Evolutionary conservation across 2,888 invertebrate genomes (phyloP).

Genomic region (Drosophila niveifrons): DNA sequence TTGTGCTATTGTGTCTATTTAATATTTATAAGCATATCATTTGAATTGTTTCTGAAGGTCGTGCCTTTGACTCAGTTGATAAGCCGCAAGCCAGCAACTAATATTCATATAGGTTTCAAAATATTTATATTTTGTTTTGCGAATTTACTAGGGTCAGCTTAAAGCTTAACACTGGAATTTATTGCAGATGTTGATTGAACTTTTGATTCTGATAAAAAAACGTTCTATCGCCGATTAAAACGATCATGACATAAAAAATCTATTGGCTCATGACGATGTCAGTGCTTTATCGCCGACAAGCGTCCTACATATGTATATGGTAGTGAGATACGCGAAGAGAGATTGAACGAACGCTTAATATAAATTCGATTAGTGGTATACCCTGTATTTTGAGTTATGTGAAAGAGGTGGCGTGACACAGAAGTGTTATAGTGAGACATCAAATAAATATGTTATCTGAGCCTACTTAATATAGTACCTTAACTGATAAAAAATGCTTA

Average conservation of each 20-base stretch:
- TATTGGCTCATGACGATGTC: conserved; percentile 52
- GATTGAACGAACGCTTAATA: background rate
- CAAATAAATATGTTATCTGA: background rate
- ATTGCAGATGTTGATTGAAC: conserved; percentile 18
- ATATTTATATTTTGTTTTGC: background rate
- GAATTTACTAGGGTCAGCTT: background rate
- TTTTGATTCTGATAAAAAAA: conserved; percentile 27
- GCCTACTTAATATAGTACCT: background rate
- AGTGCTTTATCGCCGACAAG: conserved; percentile 50
- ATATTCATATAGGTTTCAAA: background rate
- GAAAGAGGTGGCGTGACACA: background rate
- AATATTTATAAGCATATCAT: conserved; percentile 44
- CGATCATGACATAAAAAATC: conserved; percentile 72
- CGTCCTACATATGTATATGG: conserved; percentile 6
- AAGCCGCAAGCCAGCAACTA: conserved; percentile 27
- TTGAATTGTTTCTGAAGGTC: conserved; percentile 29
- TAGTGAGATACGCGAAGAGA: conserved; percentile 9
- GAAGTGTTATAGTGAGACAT: background rate
- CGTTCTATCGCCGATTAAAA: conserved; percentile 54
- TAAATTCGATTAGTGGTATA: conserved; percentile 12
- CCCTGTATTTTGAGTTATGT: conserved; percentile 14
- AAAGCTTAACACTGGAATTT: background rate
- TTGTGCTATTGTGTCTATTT: conserved; percentile 31
- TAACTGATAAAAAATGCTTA: background rate
- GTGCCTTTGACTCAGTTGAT: conserved; percentile 32